Percentiles rank a stretch among this genome's conserved stretches.
Conservation (phyloP, 2,888 invertebrate genomes). For the Liodrosophila aerea region DNA sequence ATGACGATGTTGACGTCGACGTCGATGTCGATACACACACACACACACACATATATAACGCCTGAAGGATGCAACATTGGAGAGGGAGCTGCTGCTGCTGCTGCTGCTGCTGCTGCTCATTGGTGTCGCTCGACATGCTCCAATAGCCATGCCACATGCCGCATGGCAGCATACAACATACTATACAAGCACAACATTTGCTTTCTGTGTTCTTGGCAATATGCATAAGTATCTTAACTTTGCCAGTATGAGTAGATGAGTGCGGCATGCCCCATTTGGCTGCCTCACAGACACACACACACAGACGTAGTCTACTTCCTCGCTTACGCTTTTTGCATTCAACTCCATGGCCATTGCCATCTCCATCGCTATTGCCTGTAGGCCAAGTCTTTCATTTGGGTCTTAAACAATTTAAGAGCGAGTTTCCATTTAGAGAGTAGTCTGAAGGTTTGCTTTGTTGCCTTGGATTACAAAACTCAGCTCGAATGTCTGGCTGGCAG, state of each 20-base stretch:
- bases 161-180: constrained; percentile 14
- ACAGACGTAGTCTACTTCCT: no score
- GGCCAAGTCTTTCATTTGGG: constrained; percentile 57
- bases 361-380: constrained; percentile 34
- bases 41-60: constrained; percentile 12
- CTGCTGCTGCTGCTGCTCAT: constrained; percentile 42
- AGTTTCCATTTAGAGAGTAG: constrained; percentile 59
- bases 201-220: constrained; percentile 54
- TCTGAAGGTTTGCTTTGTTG: constrained; percentile 21
- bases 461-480: constrained; percentile 41
- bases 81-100: background rate
- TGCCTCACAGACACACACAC: constrained; percentile 33
- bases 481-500: constrained; percentile 45
- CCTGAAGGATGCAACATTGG: constrained; percentile 28
- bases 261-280: constrained; percentile 55
- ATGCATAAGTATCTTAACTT: constrained; percentile 46
- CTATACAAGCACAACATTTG: constrained; percentile 50
- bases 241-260: constrained; percentile 22
- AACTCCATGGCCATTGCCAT: constrained; percentile 22
- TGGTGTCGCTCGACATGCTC: constrained; percentile 66
- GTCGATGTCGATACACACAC: background rate
- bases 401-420: constrained; percentile 68
- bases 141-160: constrained; percentile 51
- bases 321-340: constrained; percentile 20
- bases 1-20: constrained; percentile 54